These are phyloP conservation scores for Entomyzon cyanotis DNA, from an alignment of 2,113 vertebrate species.

Conservation along the genomic window DNA sequence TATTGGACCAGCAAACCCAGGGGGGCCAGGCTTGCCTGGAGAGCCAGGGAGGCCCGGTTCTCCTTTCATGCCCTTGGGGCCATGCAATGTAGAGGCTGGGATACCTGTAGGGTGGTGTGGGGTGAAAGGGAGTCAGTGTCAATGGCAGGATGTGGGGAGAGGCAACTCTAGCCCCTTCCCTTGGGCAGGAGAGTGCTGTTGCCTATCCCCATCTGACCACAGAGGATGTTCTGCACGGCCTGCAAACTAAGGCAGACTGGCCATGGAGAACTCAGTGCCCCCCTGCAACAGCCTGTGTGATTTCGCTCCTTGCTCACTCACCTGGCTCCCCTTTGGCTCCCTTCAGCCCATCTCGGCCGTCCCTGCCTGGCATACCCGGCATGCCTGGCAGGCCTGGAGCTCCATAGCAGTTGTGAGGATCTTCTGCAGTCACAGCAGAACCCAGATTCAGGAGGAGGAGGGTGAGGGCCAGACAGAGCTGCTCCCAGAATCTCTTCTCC, in stretches of 20 bases:
- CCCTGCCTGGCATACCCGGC: conserved; percentile 80
- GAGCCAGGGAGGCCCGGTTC: conserved; percentile 43
- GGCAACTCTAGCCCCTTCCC: not conserved
- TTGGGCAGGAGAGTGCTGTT: not conserved
- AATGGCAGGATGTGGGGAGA: not conserved
- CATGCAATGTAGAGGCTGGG: conserved; percentile 10
- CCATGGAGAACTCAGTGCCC: accelerated
- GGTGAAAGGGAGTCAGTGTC: not conserved
- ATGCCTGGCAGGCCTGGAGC: conserved; percentile 80
- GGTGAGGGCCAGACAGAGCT: not conserved
- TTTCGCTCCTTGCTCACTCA: conserved; percentile 29
- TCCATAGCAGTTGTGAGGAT: conserved; percentile 52
- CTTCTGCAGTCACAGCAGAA: not conserved
- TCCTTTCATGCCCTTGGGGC: conserved; percentile 76
- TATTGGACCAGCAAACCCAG: not conserved
- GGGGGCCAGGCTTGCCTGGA: conserved; percentile 71
- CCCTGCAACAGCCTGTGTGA: not conserved
- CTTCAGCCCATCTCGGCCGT: conserved; percentile 81
- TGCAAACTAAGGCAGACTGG: not conserved
- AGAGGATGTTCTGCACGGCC: not conserved
- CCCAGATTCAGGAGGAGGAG: conserved; percentile 35
- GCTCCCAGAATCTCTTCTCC: not conserved
- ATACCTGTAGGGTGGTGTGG: conserved; percentile 46
- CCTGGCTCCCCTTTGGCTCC: conserved; percentile 81
- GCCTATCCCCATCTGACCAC: not conserved